Conservation (phyloP, 2,797 vertebrate species). For the Triplophysa yarkandensis region DNA sequence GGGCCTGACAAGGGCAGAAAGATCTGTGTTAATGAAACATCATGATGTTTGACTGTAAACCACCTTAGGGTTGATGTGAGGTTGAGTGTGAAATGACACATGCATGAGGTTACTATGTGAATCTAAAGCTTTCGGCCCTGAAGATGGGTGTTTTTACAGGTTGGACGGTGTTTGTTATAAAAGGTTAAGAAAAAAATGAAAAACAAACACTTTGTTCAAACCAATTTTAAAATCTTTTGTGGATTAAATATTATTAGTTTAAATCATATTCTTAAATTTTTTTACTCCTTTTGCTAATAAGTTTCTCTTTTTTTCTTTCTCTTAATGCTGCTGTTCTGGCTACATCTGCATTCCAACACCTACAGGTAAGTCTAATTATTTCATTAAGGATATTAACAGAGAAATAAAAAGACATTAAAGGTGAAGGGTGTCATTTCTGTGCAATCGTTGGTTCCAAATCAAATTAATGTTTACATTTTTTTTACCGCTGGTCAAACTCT, state of each 20-base stretch:
- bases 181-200: no score
- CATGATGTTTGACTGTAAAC: neutral
- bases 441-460: neutral
- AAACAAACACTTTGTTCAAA: no score
- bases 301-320: constrained; percentile 13
- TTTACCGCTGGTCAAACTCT: neutral
- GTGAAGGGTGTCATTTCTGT: neutral
- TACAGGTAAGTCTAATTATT: constrained; percentile 35
- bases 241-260: no score
- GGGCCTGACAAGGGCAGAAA: constrained; percentile 25
- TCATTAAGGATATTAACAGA: neutral
- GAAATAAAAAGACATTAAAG: neutral
- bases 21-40: neutral
- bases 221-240: no score
- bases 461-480: neutral
- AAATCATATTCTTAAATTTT: neutral
- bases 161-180: neutral
- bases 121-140: constrained; percentile 8
- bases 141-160: constrained; percentile 11
- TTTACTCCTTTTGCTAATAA: constrained; percentile 17
- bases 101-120: constrained; percentile 29
- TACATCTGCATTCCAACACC: neutral
- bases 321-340: neutral
- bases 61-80: constrained; percentile 7
- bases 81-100: constrained; percentile 17